A percentile compares a stretch with the other conserved stretches of the same genome.
phyloP scores from a whole-genome alignment of 2,113 vertebrate genomes.

The Daphoenositta chrysoptera region DNA sequence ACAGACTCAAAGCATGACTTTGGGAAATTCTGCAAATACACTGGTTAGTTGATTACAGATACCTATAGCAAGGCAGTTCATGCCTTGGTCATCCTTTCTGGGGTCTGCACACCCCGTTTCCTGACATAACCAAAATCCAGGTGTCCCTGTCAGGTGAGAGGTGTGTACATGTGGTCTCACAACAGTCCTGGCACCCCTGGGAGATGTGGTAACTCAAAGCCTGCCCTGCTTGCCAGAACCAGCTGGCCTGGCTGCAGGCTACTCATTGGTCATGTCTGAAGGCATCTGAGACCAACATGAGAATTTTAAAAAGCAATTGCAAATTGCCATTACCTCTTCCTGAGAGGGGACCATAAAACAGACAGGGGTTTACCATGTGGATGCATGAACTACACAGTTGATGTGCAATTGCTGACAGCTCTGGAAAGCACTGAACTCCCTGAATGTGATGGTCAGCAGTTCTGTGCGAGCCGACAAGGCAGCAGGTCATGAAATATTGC shows the following conservation, averaged over 20 bases:
- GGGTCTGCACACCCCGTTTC: rapidly evolving
- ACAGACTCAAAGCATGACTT: background rate
- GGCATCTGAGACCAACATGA: background rate
- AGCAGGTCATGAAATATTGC: background rate
- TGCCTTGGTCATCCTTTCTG: background rate
- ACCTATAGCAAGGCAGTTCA: background rate
- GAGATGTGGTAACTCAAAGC: background rate
- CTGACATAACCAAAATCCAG: background rate
- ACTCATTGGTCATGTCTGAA: background rate
- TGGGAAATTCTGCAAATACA: background rate
- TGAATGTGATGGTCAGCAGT: background rate
- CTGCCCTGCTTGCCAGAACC: background rate
- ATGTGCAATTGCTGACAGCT: background rate
- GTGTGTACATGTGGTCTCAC: background rate
- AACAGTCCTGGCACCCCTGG: background rate
- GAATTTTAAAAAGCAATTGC: background rate
- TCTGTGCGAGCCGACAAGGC: background rate
- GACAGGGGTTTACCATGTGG: background rate
- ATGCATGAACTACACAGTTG: background rate
- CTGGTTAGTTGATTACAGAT: background rate
- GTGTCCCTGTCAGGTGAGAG: background rate
- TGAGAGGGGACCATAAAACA: background rate
- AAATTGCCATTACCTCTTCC: background rate
- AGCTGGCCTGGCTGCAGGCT: background rate
- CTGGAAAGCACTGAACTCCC: background rate